phyloP scores from a whole-genome alignment of 2,888 invertebrate genomes.

The Aleiodes alternator region DNA sequence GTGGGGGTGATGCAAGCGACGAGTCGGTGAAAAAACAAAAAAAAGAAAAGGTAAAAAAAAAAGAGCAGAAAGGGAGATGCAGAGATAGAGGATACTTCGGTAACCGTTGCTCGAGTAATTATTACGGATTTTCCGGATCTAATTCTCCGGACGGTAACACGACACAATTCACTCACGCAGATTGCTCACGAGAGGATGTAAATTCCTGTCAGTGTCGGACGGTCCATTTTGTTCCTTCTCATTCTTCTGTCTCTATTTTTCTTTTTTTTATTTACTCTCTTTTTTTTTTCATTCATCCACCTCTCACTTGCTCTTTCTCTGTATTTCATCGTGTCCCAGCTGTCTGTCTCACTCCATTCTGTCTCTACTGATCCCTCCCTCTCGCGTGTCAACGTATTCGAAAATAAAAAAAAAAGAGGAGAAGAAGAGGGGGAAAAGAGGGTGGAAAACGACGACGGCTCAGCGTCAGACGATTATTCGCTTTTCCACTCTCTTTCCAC shows the following conservation, averaged over 20 bases:
- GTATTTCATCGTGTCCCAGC: constrained; percentile 7
- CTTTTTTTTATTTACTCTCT: constrained; percentile 34
- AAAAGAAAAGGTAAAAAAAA: constrained; percentile 34
- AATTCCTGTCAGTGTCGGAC: constrained; percentile 72
- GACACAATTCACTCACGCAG: constrained; percentile 75
- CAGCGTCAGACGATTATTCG: constrained; percentile 67
- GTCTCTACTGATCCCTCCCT: constrained; percentile 33
- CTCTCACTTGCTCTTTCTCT: constrained; percentile 51
- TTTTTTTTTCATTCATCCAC: constrained; percentile 1
- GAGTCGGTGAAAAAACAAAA: constrained; percentile 50
- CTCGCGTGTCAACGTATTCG: constrained; percentile 35
- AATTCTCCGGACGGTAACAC: constrained; percentile 74
- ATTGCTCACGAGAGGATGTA: constrained; percentile 73
- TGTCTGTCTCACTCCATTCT: background rate
- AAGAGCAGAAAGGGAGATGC: constrained; percentile 29
- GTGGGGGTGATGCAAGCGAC: constrained; percentile 35
- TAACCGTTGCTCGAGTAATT: constrained; percentile 72
- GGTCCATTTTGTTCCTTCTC: constrained; percentile 69
- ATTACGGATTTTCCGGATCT: constrained; percentile 75
- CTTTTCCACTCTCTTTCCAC: constrained; percentile 67
- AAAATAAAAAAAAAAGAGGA: background rate
- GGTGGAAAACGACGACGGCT: constrained; percentile 55
- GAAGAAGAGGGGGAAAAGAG: background rate
- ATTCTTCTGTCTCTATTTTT: constrained; percentile 50
- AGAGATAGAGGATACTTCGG: constrained; percentile 64